Conservation (phyloP, 2,888 invertebrate species). For the Drosophila testacea region DNA sequence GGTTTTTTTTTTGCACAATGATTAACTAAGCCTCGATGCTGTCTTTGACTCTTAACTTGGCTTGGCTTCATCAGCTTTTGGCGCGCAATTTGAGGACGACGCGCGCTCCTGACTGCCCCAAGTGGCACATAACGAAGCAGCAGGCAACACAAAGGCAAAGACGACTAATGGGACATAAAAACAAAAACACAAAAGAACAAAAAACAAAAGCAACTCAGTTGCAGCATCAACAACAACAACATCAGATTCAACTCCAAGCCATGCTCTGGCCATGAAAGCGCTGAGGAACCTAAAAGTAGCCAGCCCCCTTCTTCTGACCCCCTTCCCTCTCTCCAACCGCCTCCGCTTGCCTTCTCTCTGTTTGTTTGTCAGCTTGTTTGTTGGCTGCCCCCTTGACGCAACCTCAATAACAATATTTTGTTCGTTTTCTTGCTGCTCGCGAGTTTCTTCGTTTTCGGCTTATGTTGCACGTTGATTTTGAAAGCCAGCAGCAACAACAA, state of each 20-base stretch:
- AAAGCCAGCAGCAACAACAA: conserved; percentile 44
- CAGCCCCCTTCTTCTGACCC: background rate
- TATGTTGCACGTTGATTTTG: conserved; percentile 62
- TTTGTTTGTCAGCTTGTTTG: conserved; percentile 35
- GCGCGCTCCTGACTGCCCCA: conserved; percentile 68
- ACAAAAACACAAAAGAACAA: conserved; percentile 22
- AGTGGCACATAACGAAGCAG: conserved; percentile 63
- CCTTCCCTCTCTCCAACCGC: background rate
- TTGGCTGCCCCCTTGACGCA: conserved; percentile 49
- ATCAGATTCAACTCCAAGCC: conserved; percentile 1
- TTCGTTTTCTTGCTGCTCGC: conserved; percentile 52
- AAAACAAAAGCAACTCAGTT: conserved; percentile 27
- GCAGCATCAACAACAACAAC: conserved; percentile 30
- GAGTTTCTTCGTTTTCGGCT: conserved; percentile 51
- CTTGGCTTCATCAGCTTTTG: conserved; percentile 61
- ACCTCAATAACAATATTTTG: conserved; percentile 70
- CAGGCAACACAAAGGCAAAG: conserved; percentile 20
- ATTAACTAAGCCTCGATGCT: conserved; percentile 16
- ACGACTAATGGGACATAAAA: conserved; percentile 62
- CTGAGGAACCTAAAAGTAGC: conserved; percentile 16
- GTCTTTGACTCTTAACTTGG: conserved; percentile 29
- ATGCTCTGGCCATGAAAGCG: conserved; percentile 21
- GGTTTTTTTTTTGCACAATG: conserved; percentile 27
- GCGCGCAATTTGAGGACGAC: conserved; percentile 59
- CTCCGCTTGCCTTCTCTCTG: background rate